Conservation (phyloP, 2,113 vertebrate species). For the Malaclemys terrapin region DNA sequence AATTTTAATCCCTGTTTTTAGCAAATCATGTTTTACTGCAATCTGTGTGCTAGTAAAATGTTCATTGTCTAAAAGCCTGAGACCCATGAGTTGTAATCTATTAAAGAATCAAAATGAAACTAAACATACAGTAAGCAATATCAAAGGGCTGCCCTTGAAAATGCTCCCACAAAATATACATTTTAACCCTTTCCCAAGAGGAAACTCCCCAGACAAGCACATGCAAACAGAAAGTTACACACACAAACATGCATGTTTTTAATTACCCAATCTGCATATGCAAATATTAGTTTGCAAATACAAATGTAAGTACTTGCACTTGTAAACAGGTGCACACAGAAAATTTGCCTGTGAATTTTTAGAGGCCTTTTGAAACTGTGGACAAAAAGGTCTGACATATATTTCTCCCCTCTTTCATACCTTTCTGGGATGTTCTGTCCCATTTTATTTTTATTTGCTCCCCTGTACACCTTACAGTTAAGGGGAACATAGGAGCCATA, state of each 20-base stretch:
- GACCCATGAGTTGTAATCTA: neutral
- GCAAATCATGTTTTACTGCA: neutral
- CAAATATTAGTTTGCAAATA: neutral
- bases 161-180: neutral
- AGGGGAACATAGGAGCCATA: neutral
- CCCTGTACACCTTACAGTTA: neutral
- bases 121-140: neutral
- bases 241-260: neutral
- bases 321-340: neutral
- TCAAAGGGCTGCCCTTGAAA: neutral
- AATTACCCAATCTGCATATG: neutral
- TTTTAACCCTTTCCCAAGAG: neutral
- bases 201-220: neutral
- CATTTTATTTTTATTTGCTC: neutral
- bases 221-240: neutral
- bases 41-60: neutral
- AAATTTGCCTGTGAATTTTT: neutral
- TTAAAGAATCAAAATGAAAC: neutral
- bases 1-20: neutral
- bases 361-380: neutral
- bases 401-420: neutral
- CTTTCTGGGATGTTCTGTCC: neutral
- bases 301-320: neutral
- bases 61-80: neutral
- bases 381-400: neutral